phyloP scores from a whole-genome alignment of 2,888 invertebrate species.

The Mythimna albipuncta region DNA sequence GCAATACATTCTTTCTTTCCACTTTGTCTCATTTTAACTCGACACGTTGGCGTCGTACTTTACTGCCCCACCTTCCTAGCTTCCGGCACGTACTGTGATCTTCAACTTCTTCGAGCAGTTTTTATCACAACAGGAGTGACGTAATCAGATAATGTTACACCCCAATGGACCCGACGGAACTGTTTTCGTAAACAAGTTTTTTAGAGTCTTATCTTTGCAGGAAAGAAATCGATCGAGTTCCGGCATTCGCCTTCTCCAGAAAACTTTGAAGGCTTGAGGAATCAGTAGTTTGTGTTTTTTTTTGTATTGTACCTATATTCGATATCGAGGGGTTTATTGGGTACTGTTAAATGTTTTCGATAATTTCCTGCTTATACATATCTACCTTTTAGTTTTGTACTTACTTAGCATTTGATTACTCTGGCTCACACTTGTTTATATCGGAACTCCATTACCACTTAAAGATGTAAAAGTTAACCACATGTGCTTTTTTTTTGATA shows the following conservation, averaged over 20 bases:
- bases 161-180: conserved; percentile 68
- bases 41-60: background rate
- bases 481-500: conserved; percentile 40
- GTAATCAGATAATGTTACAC: conserved; percentile 67
- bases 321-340: background rate
- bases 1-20: background rate
- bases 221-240: conserved; percentile 65
- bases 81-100: conserved; percentile 30
- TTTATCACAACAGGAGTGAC: conserved; percentile 55
- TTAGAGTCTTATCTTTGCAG: conserved; percentile 68
- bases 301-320: background rate
- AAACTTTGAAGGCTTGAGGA: conserved; percentile 42
- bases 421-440: conserved; percentile 20
- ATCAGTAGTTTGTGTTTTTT: conserved; percentile 15
- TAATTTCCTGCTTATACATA: no score
- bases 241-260: conserved; percentile 46
- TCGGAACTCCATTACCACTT: conserved; percentile 17
- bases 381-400: no score
- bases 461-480: conserved; percentile 19
- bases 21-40: background rate
- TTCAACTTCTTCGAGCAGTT: conserved; percentile 33
- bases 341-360: no score
- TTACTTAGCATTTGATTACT: background rate
- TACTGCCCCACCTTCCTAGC: background rate
- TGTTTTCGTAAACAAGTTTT: conserved; percentile 66